Evolutionary conservation across 2,888 invertebrate genomes (phyloP).

Genomic region (Argynnis bischoffii): DNA sequence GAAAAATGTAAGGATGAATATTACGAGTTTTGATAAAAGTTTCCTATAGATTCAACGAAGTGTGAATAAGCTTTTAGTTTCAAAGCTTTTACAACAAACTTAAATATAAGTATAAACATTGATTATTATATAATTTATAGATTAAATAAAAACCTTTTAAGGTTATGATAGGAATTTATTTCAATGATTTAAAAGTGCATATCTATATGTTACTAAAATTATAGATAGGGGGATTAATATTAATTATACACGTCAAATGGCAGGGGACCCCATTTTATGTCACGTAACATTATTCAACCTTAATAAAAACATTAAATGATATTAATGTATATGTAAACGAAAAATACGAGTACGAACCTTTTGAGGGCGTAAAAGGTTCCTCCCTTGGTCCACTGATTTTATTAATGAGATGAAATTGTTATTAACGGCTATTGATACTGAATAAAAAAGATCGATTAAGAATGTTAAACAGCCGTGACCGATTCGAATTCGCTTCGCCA

Average conservation of each 20-base stretch:
- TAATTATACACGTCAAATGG: conserved; percentile 44
- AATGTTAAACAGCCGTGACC: conserved; percentile 78
- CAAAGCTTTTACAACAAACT: background rate
- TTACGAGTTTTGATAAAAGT: conserved; percentile 22
- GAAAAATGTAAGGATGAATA: conserved; percentile 34
- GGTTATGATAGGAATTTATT: too few relatives aligned
- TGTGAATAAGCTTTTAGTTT: conserved; percentile 17
- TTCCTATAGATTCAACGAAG: conserved; percentile 29
- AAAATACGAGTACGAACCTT: conserved; percentile 53
- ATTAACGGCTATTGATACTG: conserved; percentile 65
- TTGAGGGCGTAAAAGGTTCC: conserved; percentile 60
- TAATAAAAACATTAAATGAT: conserved; percentile 65
- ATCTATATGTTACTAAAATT: conserved; percentile 3
- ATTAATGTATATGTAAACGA: conserved; percentile 61
- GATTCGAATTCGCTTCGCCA: conserved; percentile 74
- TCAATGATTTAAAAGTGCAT: too few relatives aligned
- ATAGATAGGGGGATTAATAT: conserved; percentile 34
- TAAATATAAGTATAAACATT: background rate
- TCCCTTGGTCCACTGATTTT: conserved; percentile 67
- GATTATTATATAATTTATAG: background rate
- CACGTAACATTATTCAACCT: conserved; percentile 50
- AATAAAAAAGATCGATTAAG: conserved; percentile 77
- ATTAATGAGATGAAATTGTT: conserved; percentile 76
- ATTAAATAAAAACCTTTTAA: background rate
- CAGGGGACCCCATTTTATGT: conserved; percentile 46